Percentiles rank a stretch among this genome's conserved stretches.
phyloP scores from a whole-genome alignment of 2,888 invertebrate genomes.

The Troglohyphantes excavatus region DNA sequence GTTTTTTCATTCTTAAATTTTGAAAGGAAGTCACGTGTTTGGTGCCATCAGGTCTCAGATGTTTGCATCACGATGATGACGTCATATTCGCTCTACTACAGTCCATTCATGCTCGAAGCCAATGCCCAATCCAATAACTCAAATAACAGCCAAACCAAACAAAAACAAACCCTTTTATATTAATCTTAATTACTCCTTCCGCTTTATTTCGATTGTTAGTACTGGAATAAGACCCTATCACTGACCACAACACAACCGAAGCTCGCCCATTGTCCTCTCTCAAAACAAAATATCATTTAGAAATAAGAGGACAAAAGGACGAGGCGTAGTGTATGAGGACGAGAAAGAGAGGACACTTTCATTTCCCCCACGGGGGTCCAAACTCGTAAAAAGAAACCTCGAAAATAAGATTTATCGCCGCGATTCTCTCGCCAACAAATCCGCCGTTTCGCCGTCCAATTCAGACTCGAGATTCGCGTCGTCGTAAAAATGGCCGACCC shows the following conservation, averaged over 20 bases:
- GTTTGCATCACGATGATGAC: no score
- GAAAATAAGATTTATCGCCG: slow-evolving; percentile 66
- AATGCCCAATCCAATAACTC: no score
- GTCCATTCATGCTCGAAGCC: no score
- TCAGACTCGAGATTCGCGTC: slow-evolving; percentile 44
- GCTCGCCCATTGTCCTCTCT: not conserved
- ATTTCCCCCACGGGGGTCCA: slow-evolving; percentile 46
- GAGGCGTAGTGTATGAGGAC: slow-evolving; percentile 25
- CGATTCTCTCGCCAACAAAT: slow-evolving; percentile 69
- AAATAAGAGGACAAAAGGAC: slow-evolving; percentile 26
- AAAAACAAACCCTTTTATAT: not conserved
- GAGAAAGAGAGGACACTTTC: slow-evolving; percentile 57
- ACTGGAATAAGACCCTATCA: slow-evolving; percentile 22
- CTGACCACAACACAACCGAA: not conserved
- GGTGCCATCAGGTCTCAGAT: no score
- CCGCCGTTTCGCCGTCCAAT: slow-evolving; percentile 70
- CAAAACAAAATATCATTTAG: slow-evolving; percentile 27
- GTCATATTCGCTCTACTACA: no score
- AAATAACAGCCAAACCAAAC: no score
- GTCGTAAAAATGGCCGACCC: slow-evolving; percentile 67
- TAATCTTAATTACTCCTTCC: not conserved
- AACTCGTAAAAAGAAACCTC: slow-evolving; percentile 60
- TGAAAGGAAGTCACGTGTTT: no score
- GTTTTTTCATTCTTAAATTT: no score
- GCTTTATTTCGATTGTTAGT: not conserved